A percentile compares a stretch with the other conserved stretches of the same genome.
phyloP scores from a whole-genome alignment of 64 coral and sea anemone species.

The Porites lutea region DNA sequence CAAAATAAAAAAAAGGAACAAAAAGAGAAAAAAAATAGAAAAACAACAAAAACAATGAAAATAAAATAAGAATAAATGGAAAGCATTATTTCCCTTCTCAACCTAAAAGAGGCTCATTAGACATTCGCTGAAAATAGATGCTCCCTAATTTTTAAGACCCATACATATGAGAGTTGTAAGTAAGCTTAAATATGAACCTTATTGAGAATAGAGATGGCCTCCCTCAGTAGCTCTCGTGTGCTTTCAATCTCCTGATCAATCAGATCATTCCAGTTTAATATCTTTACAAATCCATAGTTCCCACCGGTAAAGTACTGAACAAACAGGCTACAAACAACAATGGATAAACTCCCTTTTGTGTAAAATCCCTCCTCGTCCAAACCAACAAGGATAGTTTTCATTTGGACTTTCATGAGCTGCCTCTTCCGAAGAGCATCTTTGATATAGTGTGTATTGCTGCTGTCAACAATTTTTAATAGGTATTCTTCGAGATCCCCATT shows the following conservation, averaged over 20 bases:
- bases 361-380: background rate
- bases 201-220: conserved; percentile 1
- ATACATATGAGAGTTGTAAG: too few species aligned
- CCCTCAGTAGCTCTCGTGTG: background rate
- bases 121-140: too few species aligned
- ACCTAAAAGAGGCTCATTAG: too few species aligned
- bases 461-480: background rate
- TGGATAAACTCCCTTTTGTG: background rate
- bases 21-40: too few species aligned
- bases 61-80: too few species aligned
- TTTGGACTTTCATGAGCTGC: background rate
- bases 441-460: background rate
- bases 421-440: background rate
- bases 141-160: too few species aligned
- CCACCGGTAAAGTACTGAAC: conserved; percentile 10
- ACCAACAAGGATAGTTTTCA: conserved; percentile 5
- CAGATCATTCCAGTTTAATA: background rate
- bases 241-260: background rate
- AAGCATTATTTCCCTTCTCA: too few species aligned
- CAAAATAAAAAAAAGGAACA: too few species aligned
- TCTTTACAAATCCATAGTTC: conserved; percentile 26
- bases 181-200: background rate
- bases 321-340: background rate
- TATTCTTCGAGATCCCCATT: background rate
- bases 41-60: too few species aligned